Evolutionary conservation across 2,113 vertebrate genomes (phyloP).

Genomic region (Oceanodroma tethys): DNA sequence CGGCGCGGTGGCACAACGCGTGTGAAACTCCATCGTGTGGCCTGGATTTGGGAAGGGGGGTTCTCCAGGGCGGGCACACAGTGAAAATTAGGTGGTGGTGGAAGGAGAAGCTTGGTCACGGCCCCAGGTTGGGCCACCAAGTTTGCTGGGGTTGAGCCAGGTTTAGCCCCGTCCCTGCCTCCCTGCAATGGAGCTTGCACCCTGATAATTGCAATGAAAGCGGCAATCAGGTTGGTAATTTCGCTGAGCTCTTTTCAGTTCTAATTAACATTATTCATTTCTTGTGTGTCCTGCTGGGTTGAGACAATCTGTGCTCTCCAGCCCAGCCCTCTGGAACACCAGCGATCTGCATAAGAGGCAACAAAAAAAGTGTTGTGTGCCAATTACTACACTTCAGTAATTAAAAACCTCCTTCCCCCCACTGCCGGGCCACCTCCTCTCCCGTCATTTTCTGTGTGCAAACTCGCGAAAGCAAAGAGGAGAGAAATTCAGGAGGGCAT

Average conservation of each 20-base stretch:
- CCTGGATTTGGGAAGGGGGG: background rate
- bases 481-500: background rate
- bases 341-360: constrained; percentile 40
- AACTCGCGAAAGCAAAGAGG: background rate
- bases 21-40: background rate
- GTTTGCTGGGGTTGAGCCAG: background rate
- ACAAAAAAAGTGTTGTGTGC: constrained; percentile 15
- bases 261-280: constrained; percentile 69
- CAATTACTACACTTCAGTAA: constrained; percentile 34
- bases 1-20: accelerated
- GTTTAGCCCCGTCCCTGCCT: background rate
- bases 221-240: constrained; percentile 52
- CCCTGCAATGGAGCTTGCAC: background rate
- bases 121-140: background rate
- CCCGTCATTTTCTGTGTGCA: background rate
- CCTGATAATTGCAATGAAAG: constrained; percentile 34
- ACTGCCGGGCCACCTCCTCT: constrained; percentile 22
- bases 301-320: constrained; percentile 57
- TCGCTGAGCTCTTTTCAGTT: constrained; percentile 49
- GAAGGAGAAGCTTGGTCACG: background rate
- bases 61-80: background rate
- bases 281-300: constrained; percentile 61
- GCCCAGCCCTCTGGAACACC: constrained; percentile 38
- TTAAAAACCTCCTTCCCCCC: constrained; percentile 5
- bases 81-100: background rate